Evolutionary conservation across 2,888 invertebrate species (phyloP), one percentile per base, ranked within the genome.

Genomic region (Smittia aterrima): DNA sequence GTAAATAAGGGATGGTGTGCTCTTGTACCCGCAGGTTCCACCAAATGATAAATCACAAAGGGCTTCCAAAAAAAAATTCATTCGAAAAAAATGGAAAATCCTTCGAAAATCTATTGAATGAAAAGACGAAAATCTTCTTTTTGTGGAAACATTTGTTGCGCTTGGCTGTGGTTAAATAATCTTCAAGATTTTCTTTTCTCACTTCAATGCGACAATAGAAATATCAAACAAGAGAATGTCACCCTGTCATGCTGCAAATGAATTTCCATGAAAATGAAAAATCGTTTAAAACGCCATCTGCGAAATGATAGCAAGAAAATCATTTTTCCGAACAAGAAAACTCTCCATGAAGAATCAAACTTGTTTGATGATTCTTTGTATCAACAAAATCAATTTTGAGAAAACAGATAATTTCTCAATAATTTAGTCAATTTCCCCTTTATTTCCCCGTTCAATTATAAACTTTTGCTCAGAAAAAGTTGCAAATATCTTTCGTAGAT

Each of bases 401-500:
- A 32, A 32, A 6, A 32, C 32, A 32, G 32, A 54, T 16, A 70
- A 9, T 32, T 64, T 6, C 6, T 1, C 3, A 27, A 27, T 13
- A 24, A 13, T 11, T 20, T 58, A 22, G 4, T 47, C 16, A 54
- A 53, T 70, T 13, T 27, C 54, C 70, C 72, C 62, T 38, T 72
- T 62, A 62, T 72, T 62, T 72, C 72, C 72, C 62, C 72, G 62
- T 72, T 72, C 72, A 70, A 70, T 54, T 27, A 67, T 32, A 7
- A 47, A 68, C 40, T 41, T n/a, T 47, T 32, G 32, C 32, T 32
- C 32, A 11, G 47, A 47, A 47, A 11, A 47, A 9, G n/a, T 47
- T 47, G 47, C 32, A 47, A 47, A 22, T 18, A 6, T 58, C 20
- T 20, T 58, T 7, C 18, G 18, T 27, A 70, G 40, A 1, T 11